Evolutionary conservation across 2,888 invertebrate genomes (phyloP).

Genomic region (Dryobotodes eremita): DNA sequence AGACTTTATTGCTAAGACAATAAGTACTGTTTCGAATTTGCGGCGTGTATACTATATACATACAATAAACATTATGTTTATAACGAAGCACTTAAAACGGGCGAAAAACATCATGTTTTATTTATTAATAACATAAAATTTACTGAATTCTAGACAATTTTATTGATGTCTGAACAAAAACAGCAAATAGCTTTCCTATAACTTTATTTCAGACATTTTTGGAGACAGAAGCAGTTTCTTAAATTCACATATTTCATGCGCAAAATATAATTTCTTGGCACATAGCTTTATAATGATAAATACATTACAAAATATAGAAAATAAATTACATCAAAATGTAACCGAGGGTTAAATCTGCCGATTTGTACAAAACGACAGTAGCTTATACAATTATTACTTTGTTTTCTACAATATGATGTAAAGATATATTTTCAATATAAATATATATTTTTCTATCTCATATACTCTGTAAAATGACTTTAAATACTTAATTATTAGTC

Average conservation of each 20-base stretch:
- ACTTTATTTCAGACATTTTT: slow-evolving; percentile 4
- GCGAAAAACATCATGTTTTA: neutral
- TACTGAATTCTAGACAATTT: neutral
- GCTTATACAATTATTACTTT: slow-evolving; percentile 33
- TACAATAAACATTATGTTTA: slow-evolving; percentile 10
- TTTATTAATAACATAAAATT: neutral
- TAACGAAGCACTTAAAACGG: slow-evolving; percentile 1
- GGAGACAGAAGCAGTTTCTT: slow-evolving; percentile 49
- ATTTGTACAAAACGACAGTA: slow-evolving; percentile 33
- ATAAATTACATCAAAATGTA: slow-evolving; percentile 52
- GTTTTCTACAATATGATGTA: slow-evolving; percentile 49
- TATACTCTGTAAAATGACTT: slow-evolving; percentile 57
- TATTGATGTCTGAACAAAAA: neutral
- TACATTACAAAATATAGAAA: slow-evolving; percentile 35
- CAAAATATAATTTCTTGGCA: slow-evolving; percentile 66
- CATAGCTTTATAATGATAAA: slow-evolving; percentile 50
- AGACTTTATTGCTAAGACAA: slow-evolving; percentile 42
- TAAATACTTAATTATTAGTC: slow-evolving; percentile 55
- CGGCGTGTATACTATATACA: slow-evolving; percentile 4
- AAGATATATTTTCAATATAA: slow-evolving; percentile 57
- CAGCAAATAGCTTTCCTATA: slow-evolving; percentile 5
- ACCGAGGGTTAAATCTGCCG: slow-evolving; percentile 28
- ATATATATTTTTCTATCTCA: slow-evolving; percentile 60
- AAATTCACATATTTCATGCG: slow-evolving; percentile 47
- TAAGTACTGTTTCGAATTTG: neutral